A percentile compares a stretch with the other conserved stretches of the same genome.
phyloP scores from a whole-genome alignment of 2,113 vertebrate genomes.

The Eurypyga helias region DNA sequence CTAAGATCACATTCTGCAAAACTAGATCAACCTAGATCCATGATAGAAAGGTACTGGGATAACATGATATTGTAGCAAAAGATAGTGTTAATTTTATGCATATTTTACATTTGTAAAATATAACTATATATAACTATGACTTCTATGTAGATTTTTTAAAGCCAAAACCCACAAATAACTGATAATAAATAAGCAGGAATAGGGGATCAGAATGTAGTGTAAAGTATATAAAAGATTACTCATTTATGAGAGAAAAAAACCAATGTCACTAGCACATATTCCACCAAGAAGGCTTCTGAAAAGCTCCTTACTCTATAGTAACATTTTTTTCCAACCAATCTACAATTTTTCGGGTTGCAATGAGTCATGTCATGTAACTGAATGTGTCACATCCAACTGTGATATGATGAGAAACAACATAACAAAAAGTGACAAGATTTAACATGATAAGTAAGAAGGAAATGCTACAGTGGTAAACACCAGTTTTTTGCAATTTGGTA shows the following conservation, averaged over 20 bases:
- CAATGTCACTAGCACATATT: background rate
- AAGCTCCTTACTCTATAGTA: background rate
- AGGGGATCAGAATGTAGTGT: background rate
- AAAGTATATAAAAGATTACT: background rate
- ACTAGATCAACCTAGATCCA: background rate
- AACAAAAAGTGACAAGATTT: slow-evolving; percentile 58
- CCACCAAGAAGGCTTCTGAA: background rate
- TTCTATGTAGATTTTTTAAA: background rate
- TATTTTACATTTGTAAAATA: background rate
- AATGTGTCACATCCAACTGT: slow-evolving; percentile 44
- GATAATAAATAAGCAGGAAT: background rate
- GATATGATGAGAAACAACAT: slow-evolving; percentile 56
- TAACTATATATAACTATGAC: background rate
- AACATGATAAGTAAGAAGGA: slow-evolving; percentile 55
- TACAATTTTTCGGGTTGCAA: slow-evolving; percentile 44
- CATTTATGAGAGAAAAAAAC: background rate
- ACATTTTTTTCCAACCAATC: slow-evolving; percentile 22
- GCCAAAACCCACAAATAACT: background rate
- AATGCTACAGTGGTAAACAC: slow-evolving; percentile 28
- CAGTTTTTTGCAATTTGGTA: slow-evolving; percentile 52
- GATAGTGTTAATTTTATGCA: background rate
- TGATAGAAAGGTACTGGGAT: background rate
- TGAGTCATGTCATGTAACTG: slow-evolving; percentile 53
- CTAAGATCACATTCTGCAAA: background rate
- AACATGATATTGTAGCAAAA: background rate